phyloP scores from a whole-genome alignment of 2,888 invertebrate genomes.

The Clunio marinus region DNA sequence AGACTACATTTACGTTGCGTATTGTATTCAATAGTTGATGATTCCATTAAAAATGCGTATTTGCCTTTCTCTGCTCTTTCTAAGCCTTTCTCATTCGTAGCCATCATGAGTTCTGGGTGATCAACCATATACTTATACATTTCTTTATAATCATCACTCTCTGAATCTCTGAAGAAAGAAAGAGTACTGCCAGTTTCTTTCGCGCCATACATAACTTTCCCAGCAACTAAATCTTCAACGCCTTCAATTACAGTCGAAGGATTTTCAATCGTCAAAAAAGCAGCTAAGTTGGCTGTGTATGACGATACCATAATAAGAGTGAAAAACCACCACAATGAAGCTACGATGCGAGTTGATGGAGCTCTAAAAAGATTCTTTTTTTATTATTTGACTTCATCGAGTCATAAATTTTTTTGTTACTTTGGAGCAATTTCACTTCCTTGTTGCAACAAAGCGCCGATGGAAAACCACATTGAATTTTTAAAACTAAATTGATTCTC shows the following conservation, averaged over 20 bases:
- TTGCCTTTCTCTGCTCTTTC: constrained; percentile 79
- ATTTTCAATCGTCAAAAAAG: constrained; percentile 54
- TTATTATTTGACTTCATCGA: no score
- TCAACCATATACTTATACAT: constrained; percentile 99
- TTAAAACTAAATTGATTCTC: constrained; percentile 88
- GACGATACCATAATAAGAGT: constrained; percentile 94
- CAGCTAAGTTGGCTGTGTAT: constrained; percentile 81
- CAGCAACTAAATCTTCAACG: constrained; percentile 73
- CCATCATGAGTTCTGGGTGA: constrained; percentile 55
- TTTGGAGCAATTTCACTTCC: constrained; percentile 84
- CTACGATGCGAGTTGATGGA: constrained; percentile 83
- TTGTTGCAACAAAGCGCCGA: constrained; percentile 78
- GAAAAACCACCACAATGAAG: constrained; percentile 94
- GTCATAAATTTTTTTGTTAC: constrained; percentile 52
- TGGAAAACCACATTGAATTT: constrained; percentile 93
- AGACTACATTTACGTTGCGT: constrained; percentile 86
- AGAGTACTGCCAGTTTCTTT: constrained; percentile 82
- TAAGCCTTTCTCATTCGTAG: constrained; percentile 81
- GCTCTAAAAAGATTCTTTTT: constrained; percentile 65
- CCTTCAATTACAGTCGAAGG: constrained; percentile 66
- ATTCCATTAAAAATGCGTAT: constrained; percentile 98
- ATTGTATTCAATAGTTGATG: constrained; percentile 92
- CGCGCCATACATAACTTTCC: constrained; percentile 83
- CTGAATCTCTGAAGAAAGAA: constrained; percentile 90
- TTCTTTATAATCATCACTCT: constrained; percentile 85